Evolutionary conservation across 2,113 vertebrate genomes (phyloP).

Genomic region (Corythoichthys haematopterus): DNA sequence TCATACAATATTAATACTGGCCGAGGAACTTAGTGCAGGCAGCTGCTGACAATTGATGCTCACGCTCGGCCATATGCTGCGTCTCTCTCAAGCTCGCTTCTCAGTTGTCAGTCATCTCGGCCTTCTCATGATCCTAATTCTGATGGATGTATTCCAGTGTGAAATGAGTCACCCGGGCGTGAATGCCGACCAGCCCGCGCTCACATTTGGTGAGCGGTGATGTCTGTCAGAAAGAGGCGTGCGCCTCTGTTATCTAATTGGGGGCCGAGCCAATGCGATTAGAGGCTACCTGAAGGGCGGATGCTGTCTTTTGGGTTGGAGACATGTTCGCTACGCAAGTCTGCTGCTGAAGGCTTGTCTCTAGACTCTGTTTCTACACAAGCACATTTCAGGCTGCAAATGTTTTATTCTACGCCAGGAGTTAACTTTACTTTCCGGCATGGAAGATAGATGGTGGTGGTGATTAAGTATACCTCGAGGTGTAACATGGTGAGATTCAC

Average conservation of each 20-base stretch:
- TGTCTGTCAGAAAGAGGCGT: slow-evolving; percentile 46
- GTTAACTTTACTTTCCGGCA: not conserved
- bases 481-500: not conserved
- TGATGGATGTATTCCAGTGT: slow-evolving; percentile 61
- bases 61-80: slow-evolving; percentile 53
- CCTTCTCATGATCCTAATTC: slow-evolving; percentile 58
- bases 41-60: slow-evolving; percentile 54
- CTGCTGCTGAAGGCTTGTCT: slow-evolving; percentile 30
- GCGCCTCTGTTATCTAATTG: slow-evolving; percentile 65
- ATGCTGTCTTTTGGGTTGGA: slow-evolving; percentile 45
- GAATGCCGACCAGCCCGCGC: slow-evolving; percentile 54
- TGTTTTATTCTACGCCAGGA: no score
- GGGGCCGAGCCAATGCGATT: slow-evolving; percentile 66
- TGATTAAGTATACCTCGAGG: not conserved
- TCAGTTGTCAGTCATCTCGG: slow-evolving; percentile 51
- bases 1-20: slow-evolving; percentile 44
- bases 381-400: not conserved
- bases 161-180: slow-evolving; percentile 60
- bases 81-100: slow-evolving; percentile 53
- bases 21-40: slow-evolving; percentile 43
- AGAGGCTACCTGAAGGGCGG: slow-evolving; percentile 56
- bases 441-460: not conserved
- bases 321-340: slow-evolving; percentile 13
- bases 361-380: not conserved
- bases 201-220: slow-evolving; percentile 63